A percentile compares a stretch with the other conserved stretches of the same genome.
These are phyloP conservation scores for Macrosteles quadrilineatus DNA, from an alignment of 1,140 invertebrate species.

Conservation along the genomic window DNA sequence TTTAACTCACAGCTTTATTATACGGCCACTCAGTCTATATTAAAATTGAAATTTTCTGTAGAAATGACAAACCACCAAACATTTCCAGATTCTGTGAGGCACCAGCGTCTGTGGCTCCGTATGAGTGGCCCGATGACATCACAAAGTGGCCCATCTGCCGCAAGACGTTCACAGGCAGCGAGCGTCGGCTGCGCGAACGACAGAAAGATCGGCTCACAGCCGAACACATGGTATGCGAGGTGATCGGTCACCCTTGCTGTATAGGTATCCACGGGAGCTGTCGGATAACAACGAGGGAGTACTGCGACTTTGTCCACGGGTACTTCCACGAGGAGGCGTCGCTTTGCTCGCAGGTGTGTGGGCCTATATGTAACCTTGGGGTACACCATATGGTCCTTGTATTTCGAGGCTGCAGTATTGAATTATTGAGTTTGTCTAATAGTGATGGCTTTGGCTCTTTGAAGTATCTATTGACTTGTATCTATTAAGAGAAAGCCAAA, in stretches of 20 bases:
- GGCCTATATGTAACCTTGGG: no score
- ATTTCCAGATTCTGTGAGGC: slow-evolving; percentile 96
- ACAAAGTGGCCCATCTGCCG: slow-evolving; percentile 98
- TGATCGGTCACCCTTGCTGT: slow-evolving; percentile 96
- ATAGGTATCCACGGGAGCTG: slow-evolving; percentile 97
- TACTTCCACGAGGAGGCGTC: slow-evolving; percentile 98
- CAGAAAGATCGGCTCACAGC: slow-evolving; percentile 73
- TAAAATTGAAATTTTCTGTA: no score
- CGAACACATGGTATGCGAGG: slow-evolving; percentile 94
- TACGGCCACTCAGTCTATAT: no score
- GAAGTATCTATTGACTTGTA: no score
- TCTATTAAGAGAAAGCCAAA: no score
- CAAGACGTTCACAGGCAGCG: slow-evolving; percentile 56
- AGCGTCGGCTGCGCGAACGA: slow-evolving; percentile 43
- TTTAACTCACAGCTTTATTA: no score
- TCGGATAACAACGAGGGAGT: slow-evolving; percentile 94
- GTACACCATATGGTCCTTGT: no score
- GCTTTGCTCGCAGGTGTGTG: slow-evolving; percentile 92
- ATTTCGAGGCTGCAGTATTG: no score
- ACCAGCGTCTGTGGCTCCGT: slow-evolving; percentile 90
- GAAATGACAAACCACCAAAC: no score
- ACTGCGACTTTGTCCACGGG: slow-evolving; percentile 96
- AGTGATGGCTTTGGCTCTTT: no score
- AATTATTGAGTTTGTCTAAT: no score
- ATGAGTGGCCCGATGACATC: slow-evolving; percentile 98